Conservation (phyloP, 1,140 invertebrate genomes). For the Galleria mellonella region DNA sequence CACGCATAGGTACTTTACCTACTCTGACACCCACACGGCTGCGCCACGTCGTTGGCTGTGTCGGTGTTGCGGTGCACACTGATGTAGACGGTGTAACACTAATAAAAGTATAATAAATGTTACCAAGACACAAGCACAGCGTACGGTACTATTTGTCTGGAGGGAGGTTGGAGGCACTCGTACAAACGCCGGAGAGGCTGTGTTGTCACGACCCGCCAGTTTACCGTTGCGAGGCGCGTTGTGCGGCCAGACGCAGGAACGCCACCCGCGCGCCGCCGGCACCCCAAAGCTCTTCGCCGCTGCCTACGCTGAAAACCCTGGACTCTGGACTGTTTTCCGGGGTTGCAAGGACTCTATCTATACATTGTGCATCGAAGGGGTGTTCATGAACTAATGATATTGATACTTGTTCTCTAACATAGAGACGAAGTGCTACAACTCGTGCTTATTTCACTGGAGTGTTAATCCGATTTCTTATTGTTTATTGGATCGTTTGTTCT, state of each 20-base stretch:
- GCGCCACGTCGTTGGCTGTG: conserved; percentile 19
- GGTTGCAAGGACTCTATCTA: conserved; percentile 24
- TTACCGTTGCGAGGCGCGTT: conserved; percentile 72
- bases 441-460: conserved; percentile 66
- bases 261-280: conserved; percentile 59
- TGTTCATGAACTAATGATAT: conserved; percentile 42
- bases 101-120: conserved; percentile 69
- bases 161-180: conserved; percentile 68
- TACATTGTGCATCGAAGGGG: conserved; percentile 34
- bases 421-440: conserved; percentile 64
- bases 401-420: conserved; percentile 34
- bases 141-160: conserved; percentile 72
- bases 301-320: conserved; percentile 11
- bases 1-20: conserved; percentile 68
- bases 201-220: conserved; percentile 60
- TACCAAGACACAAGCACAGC: conserved; percentile 62
- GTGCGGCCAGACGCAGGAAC: conserved; percentile 66
- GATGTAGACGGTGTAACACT: conserved; percentile 40
- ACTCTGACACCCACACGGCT: conserved; percentile 55
- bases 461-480: conserved; percentile 59
- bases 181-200: conserved; percentile 64
- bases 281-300: conserved; percentile 37
- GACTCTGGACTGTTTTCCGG: conserved; percentile 28
- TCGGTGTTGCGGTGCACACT: conserved; percentile 38
- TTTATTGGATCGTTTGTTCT: conserved; percentile 62